Conservation (phyloP, 92 coral and sea anemone genomes). For the Phymanthus crucifer region DNA sequence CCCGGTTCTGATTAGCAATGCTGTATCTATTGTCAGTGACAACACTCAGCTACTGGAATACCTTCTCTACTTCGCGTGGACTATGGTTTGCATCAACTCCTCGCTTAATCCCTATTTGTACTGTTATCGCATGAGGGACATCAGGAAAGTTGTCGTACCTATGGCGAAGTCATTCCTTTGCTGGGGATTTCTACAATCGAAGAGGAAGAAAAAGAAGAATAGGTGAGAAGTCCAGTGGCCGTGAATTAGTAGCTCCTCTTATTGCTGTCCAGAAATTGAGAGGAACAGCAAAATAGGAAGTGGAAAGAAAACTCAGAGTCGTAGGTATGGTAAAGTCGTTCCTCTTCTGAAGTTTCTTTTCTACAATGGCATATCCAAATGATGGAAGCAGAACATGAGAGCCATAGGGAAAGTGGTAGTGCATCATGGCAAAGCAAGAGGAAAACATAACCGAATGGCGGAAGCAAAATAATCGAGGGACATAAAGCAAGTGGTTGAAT, state of each 20-base stretch:
- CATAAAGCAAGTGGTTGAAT: too few relatives aligned
- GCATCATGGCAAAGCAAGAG: too few relatives aligned
- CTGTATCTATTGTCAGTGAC: not conserved
- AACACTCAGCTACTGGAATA: not conserved
- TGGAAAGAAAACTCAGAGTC: not conserved
- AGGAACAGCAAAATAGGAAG: not conserved
- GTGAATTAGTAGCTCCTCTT: too few relatives aligned
- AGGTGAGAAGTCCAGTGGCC: too few relatives aligned
- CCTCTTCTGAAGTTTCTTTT: not conserved
- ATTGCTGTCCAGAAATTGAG: not conserved
- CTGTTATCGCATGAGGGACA: constrained; percentile 16
- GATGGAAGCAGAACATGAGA: too few relatives aligned
- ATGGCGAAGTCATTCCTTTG: constrained; percentile 2
- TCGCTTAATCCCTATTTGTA: constrained; percentile 18
- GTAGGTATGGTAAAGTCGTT: not conserved
- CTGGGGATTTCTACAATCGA: not conserved
- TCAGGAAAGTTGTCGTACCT: not conserved
- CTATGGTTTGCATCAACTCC: not conserved
- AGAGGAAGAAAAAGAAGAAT: not conserved
- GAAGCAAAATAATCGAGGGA: too few relatives aligned
- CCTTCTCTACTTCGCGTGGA: not conserved
- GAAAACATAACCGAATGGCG: too few relatives aligned
- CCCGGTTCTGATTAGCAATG: constrained; percentile 3
- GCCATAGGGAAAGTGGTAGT: too few relatives aligned
- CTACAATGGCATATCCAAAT: too few relatives aligned